A percentile compares a stretch with the other conserved stretches of the same genome.
These are phyloP conservation scores for Grapholita molesta DNA, from an alignment of 1,140 invertebrate genomes.

Conservation along the genomic window DNA sequence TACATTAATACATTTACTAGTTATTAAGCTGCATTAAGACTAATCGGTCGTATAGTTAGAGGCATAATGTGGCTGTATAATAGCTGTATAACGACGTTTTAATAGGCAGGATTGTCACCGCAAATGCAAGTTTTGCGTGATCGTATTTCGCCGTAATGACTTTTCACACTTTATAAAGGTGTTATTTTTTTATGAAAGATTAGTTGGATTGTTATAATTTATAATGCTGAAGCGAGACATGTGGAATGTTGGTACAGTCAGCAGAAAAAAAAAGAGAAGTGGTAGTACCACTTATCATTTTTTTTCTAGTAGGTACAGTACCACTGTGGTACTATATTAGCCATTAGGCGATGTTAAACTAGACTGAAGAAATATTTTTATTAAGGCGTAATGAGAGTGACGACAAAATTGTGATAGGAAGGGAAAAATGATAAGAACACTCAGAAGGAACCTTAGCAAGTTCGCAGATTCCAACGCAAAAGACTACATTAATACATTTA, in stretches of 20 bases:
- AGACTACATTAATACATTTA: neutral
- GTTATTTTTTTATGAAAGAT: neutral
- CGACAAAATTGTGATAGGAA: no score
- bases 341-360: no score
- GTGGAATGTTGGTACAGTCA: neutral
- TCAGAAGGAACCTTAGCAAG: no score
- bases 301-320: no score
- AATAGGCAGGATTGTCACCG: neutral
- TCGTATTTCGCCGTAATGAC: neutral
- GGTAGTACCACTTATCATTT: no score
- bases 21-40: neutral
- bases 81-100: slow-evolving; percentile 2
- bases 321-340: no score
- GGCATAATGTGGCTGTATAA: neutral
- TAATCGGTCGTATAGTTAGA: neutral
- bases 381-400: no score
- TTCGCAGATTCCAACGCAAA: no score
- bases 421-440: no score
- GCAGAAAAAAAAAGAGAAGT: neutral
- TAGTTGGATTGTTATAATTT: neutral
- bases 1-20: neutral
- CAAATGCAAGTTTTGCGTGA: neutral
- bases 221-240: neutral
- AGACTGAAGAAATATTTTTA: no score
- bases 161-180: neutral